phyloP scores from a whole-genome alignment of 2,797 vertebrate species.

The Arrhamphus sclerolepis region DNA sequence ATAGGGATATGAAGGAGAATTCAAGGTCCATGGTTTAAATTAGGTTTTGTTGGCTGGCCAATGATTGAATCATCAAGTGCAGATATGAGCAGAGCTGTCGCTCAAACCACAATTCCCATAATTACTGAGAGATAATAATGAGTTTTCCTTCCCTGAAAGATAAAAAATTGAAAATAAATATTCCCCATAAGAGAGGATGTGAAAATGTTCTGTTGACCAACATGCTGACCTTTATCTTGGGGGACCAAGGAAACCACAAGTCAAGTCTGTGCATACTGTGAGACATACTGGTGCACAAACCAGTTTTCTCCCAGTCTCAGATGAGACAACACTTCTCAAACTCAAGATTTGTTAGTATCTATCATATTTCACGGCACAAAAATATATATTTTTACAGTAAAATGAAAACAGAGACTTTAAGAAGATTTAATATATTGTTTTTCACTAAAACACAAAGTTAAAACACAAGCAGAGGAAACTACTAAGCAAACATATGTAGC shows the following conservation, averaged over 20 bases:
- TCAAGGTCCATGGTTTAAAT: conserved; percentile 30
- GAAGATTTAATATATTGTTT: too few species aligned
- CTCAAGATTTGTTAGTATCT: not conserved
- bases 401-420: not conserved
- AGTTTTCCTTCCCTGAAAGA: conserved; percentile 7
- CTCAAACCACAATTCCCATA: conserved; percentile 27
- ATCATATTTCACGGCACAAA: not conserved
- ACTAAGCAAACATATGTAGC: too few species aligned
- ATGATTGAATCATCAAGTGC: conserved; percentile 51
- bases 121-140: conserved; percentile 23
- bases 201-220: conserved; percentile 1
- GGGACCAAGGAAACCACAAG: not conserved
- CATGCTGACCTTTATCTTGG: conserved; percentile 19
- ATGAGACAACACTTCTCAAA: not conserved
- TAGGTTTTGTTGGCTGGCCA: conserved; percentile 31
- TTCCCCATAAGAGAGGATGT: not conserved
- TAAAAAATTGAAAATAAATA: not conserved
- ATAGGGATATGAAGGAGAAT: not conserved
- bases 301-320: not conserved
- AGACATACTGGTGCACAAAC: not conserved
- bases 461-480: too few species aligned
- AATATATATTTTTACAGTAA: not conserved
- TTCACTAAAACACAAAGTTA: too few species aligned
- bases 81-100: conserved; percentile 9
- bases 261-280: conserved; percentile 12